Evolutionary conservation across 2,888 invertebrate genomes (phyloP).

Genomic region (Ferrisia virgata): DNA sequence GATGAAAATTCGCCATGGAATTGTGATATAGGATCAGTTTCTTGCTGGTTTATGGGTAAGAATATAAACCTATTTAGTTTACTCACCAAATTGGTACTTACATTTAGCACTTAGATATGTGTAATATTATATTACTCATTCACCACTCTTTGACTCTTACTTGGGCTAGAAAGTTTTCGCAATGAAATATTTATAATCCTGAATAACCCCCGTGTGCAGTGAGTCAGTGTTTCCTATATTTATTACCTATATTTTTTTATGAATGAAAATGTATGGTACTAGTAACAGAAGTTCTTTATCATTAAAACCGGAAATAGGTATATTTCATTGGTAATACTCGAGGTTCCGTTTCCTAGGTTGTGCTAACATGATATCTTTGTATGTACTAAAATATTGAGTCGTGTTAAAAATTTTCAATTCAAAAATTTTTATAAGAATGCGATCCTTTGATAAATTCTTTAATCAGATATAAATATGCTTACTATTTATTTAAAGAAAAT

Average conservation of each 20-base stretch:
- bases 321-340: neutral
- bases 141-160: no score
- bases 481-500: no score
- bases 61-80: neutral
- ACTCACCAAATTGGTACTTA: neutral
- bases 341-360: neutral
- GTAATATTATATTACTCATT: neutral
- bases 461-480: no score
- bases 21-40: constrained; percentile 24
- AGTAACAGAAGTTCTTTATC: neutral
- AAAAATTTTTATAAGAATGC: no score
- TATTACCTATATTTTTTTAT: neutral
- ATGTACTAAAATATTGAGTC: neutral
- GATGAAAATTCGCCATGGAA: neutral
- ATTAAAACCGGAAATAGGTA: neutral
- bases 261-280: neutral
- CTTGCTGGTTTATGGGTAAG: constrained; percentile 37
- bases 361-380: neutral
- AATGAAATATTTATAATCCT: neutral
- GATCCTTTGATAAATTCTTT: no score
- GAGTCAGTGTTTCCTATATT: neutral
- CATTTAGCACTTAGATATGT: neutral
- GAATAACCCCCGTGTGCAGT: neutral
- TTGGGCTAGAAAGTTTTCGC: neutral
- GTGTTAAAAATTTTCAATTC: neutral